These are phyloP conservation scores for Sycophila sp. DNA, from an alignment of 1,140 invertebrate genomes.

Conservation along the genomic window DNA sequence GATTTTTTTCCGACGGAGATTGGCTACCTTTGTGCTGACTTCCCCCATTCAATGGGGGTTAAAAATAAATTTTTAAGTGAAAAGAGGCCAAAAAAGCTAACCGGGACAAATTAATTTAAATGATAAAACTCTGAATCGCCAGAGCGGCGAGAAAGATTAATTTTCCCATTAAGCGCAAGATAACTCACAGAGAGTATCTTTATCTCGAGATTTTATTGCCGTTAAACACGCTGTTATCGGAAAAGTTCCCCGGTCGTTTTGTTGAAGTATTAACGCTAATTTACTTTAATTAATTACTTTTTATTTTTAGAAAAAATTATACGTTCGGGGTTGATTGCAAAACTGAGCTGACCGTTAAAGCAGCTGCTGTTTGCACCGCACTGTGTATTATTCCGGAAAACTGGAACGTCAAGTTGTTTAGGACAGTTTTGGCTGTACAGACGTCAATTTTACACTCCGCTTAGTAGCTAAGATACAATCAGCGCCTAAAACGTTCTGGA, in stretches of 20 bases:
- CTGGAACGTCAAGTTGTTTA: no score
- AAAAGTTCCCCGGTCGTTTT: not conserved
- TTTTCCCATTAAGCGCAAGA: not conserved
- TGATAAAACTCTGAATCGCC: not conserved
- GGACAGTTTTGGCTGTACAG: no score
- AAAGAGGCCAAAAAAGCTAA: no score
- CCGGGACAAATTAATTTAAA: not conserved
- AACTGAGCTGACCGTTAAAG: no score
- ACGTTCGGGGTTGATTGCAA: not conserved
- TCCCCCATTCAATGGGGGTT: no score
- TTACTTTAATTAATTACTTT: not conserved
- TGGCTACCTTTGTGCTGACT: no score
- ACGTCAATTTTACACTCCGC: no score
- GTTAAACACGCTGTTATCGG: constrained; percentile 12
- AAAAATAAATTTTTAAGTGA: no score
- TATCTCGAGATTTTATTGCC: not conserved
- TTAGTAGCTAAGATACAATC: no score
- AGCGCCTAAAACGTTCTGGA: no score
- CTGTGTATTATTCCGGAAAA: no score
- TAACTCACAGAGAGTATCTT: constrained; percentile 8
- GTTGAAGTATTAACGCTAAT: not conserved
- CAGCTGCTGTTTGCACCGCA: not conserved
- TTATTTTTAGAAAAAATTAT: not conserved
- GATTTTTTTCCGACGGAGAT: no score
- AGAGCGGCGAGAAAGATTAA: constrained; percentile 8